Evolutionary conservation across 2,888 invertebrate species (phyloP).

Genomic region (Epistrophe grossulariae): DNA sequence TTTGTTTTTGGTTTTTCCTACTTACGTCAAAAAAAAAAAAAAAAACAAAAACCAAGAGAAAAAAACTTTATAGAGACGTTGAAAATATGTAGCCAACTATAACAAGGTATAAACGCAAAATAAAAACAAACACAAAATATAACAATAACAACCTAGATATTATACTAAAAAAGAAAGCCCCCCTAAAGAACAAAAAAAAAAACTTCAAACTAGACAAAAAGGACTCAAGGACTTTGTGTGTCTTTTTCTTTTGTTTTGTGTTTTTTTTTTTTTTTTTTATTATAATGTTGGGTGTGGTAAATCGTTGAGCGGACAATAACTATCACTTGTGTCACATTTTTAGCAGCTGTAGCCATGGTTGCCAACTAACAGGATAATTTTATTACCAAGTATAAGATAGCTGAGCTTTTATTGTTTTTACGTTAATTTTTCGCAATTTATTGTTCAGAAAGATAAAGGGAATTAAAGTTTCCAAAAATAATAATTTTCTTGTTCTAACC

Average conservation of each 20-base stretch:
- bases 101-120: slow-evolving; percentile 40
- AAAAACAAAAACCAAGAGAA: not conserved
- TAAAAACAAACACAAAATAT: slow-evolving; percentile 21
- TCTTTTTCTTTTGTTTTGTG: not conserved
- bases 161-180: not conserved
- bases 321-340: slow-evolving; percentile 38
- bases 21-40: not conserved
- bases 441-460: too few species aligned
- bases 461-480: too few species aligned
- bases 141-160: slow-evolving; percentile 45
- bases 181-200: not conserved
- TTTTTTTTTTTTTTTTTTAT: not conserved
- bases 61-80: slow-evolving; percentile 8
- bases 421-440: too few species aligned
- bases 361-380: too few species aligned
- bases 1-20: too few species aligned
- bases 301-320: slow-evolving; percentile 47
- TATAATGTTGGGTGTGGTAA: slow-evolving; percentile 35
- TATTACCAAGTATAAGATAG: too few species aligned
- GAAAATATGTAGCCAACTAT: slow-evolving; percentile 39
- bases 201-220: slow-evolving; percentile 58
- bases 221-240: slow-evolving; percentile 31
- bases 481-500: too few species aligned
- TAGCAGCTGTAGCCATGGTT: not conserved
- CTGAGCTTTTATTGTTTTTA: too few species aligned